These are phyloP conservation scores for Neuroscelio doddi DNA, from an alignment of 2,888 invertebrate genomes.

Conservation along the genomic window DNA sequence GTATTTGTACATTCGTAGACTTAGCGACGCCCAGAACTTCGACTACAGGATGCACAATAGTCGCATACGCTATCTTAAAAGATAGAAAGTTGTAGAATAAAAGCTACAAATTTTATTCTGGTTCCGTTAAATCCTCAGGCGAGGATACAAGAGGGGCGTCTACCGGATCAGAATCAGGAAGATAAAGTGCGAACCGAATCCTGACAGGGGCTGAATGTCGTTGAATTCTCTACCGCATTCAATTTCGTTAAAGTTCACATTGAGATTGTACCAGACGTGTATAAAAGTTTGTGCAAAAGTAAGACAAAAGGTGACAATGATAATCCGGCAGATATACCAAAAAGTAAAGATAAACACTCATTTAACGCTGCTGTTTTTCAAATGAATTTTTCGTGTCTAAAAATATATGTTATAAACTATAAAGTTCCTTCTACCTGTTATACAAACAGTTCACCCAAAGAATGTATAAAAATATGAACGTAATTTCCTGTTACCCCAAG, in stretches of 20 bases:
- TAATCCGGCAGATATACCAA: no score
- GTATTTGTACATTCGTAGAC: no score
- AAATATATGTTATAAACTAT: no score
- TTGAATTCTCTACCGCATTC: constrained; percentile 32
- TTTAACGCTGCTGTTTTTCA: no score
- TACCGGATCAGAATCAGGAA: constrained; percentile 47
- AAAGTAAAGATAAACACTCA: no score
- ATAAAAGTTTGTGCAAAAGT: constrained; percentile 7
- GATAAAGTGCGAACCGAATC: constrained; percentile 46
- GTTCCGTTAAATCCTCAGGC: constrained; percentile 36
- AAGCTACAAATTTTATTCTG: constrained; percentile 53
- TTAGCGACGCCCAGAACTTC: constrained; percentile 23
- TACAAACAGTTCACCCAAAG: no score
- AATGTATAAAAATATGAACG: neutral
- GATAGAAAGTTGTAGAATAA: constrained; percentile 46
- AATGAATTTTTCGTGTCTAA: no score
- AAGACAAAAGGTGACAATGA: neutral
- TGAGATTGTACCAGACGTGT: constrained; percentile 27
- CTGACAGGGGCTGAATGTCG: constrained; percentile 35
- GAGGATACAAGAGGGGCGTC: constrained; percentile 48
- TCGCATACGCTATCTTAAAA: constrained; percentile 41
- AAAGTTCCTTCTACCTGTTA: no score
- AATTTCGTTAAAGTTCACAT: constrained; percentile 29
- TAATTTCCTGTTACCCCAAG: constrained; percentile 15
- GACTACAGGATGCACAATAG: constrained; percentile 22